phyloP scores from a whole-genome alignment of 1,140 invertebrate genomes.

The Argopecten irradians region DNA sequence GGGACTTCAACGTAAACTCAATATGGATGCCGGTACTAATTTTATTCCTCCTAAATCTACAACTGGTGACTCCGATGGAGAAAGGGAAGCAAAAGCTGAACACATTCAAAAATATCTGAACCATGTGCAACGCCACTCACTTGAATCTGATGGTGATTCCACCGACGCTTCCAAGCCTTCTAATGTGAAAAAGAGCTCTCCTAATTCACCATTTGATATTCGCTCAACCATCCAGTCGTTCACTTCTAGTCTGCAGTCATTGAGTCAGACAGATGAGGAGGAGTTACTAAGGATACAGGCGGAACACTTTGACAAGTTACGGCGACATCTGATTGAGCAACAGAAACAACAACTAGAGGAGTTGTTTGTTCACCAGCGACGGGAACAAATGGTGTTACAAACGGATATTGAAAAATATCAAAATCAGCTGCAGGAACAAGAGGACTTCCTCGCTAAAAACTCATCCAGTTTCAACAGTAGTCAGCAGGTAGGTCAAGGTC shows the following conservation, averaged over 20 bases:
- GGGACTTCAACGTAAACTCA: neutral
- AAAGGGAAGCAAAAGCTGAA: slow-evolving; percentile 60
- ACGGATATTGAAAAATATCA: slow-evolving; percentile 61
- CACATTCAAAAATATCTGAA: slow-evolving; percentile 65
- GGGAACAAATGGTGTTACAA: slow-evolving; percentile 60
- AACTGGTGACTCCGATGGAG: slow-evolving; percentile 24
- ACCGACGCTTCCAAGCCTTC: neutral
- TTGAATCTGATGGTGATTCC: neutral
- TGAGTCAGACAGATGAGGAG: slow-evolving; percentile 48
- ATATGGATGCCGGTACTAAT: neutral
- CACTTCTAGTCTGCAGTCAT: slow-evolving; percentile 44
- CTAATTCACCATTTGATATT: slow-evolving; percentile 31
- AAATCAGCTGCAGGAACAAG: slow-evolving; percentile 53
- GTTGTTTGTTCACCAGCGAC: slow-evolving; percentile 59
- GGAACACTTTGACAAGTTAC: slow-evolving; percentile 58
- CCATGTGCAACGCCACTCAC: slow-evolving; percentile 55
- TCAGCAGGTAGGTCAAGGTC: no score
- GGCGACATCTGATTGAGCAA: slow-evolving; percentile 58
- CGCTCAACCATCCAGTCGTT: slow-evolving; percentile 48
- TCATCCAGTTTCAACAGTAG: slow-evolving; percentile 29
- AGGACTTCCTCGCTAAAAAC: slow-evolving; percentile 56
- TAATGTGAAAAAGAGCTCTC: neutral
- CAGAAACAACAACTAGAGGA: slow-evolving; percentile 62
- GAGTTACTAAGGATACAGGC: slow-evolving; percentile 57
- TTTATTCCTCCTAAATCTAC: neutral